Percentiles rank a stretch among this genome's conserved stretches.
Conservation (phyloP, 2,888 invertebrate species). For the Stegana nigrithorax region DNA sequence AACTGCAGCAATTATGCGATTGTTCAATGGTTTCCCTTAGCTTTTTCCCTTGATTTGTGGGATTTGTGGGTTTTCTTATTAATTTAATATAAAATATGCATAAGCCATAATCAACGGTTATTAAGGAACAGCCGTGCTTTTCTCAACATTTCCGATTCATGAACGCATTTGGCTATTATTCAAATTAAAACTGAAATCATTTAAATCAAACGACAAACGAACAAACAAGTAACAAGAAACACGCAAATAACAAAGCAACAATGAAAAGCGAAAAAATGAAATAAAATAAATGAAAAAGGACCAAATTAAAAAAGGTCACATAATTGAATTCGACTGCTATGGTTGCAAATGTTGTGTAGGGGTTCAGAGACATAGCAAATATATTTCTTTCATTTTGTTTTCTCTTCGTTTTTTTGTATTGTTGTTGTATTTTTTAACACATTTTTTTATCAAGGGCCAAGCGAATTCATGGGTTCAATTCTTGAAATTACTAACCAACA, state of each 20-base stretch:
- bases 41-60: too few species aligned
- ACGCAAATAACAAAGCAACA: background rate
- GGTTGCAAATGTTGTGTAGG: conserved; percentile 38
- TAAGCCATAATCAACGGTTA: conserved; percentile 20
- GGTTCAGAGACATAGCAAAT: background rate
- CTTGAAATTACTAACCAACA: too few species aligned
- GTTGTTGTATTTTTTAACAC: background rate
- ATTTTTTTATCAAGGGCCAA: too few species aligned
- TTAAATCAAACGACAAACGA: conserved; percentile 34
- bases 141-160: conserved; percentile 14
- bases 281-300: conserved; percentile 1
- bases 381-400: background rate
- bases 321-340: conserved; percentile 55
- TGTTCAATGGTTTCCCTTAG: too few species aligned
- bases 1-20: too few species aligned
- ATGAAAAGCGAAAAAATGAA: background rate
- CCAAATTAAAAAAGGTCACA: conserved; percentile 33
- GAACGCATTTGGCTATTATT: conserved; percentile 20
- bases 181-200: conserved; percentile 22
- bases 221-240: conserved; percentile 23
- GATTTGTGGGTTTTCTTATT: background rate
- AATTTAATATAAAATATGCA: conserved; percentile 6
- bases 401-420: background rate
- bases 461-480: too few species aligned
- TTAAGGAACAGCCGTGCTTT: background rate